Conservation (phyloP, 2,113 vertebrate species). For the Boleophthalmus pectinirostris region DNA sequence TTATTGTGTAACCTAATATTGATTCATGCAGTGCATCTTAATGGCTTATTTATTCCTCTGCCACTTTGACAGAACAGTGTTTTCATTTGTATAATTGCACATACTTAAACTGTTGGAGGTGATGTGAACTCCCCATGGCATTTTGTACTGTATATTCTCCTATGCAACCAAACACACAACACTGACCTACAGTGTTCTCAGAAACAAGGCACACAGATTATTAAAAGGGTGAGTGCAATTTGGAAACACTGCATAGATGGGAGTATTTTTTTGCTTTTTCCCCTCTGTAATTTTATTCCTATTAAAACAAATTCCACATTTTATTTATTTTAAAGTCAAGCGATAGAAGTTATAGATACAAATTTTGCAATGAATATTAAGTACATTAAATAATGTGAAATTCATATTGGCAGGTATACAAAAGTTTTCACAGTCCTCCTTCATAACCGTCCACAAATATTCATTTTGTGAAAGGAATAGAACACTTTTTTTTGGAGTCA, state of each 20-base stretch:
- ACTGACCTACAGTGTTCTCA: background rate
- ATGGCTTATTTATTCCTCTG: constrained; percentile 66
- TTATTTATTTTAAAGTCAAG: background rate
- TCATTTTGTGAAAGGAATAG: constrained; percentile 9
- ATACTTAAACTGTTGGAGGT: constrained; percentile 48
- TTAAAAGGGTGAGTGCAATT: background rate
- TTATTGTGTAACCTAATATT: constrained; percentile 36
- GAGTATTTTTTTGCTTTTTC: background rate
- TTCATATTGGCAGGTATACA: constrained; percentile 20
- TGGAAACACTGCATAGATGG: background rate
- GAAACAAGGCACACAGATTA: background rate
- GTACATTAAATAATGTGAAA: background rate
- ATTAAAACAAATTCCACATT: background rate
- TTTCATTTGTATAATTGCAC: constrained; percentile 42
- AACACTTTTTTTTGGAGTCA: constrained; percentile 8
- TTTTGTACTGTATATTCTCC: constrained; percentile 41
- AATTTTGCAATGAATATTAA: background rate
- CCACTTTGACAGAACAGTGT: constrained; percentile 48
- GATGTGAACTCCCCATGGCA: constrained; percentile 36
- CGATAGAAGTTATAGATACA: background rate
- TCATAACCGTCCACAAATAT: constrained; percentile 46
- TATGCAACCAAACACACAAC: constrained; percentile 43
- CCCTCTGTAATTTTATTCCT: background rate
- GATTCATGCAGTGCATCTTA: constrained; percentile 44
- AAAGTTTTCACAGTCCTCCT: background rate